Conservation (phyloP, 1,140 invertebrate species). For the Lithobius niger region DNA sequence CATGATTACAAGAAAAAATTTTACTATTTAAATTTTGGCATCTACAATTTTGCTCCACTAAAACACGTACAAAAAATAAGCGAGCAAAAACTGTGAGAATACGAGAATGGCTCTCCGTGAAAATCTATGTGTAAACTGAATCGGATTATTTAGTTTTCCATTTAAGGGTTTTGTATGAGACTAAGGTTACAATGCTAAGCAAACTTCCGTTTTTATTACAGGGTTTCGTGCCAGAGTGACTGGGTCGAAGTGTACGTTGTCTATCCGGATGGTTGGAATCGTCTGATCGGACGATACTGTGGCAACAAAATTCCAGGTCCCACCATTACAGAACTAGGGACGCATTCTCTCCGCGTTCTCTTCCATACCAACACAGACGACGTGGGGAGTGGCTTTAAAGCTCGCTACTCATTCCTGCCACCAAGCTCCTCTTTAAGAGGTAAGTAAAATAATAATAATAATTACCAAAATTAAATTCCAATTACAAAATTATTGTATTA, state of each 20-base stretch:
- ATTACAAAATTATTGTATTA: background rate
- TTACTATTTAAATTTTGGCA: too few species aligned
- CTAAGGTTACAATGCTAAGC: background rate
- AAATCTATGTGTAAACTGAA: constrained; percentile 41
- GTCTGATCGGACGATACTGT: constrained; percentile 73
- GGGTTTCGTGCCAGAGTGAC: constrained; percentile 60
- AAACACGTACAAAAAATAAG: too few species aligned
- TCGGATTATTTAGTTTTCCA: background rate
- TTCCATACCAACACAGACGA: constrained; percentile 66
- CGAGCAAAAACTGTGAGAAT: too few species aligned
- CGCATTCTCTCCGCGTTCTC: constrained; percentile 64
- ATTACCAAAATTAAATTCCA: background rate
- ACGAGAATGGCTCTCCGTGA: too few species aligned
- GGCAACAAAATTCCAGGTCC: constrained; percentile 71
- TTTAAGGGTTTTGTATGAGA: too few species aligned
- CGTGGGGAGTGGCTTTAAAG: constrained; percentile 81
- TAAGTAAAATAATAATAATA: constrained; percentile 22
- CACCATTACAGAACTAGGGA: constrained; percentile 71
- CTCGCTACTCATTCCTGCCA: constrained; percentile 70
- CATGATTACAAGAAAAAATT: too few species aligned
- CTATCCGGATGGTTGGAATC: constrained; percentile 60
- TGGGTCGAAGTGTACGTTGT: constrained; percentile 83
- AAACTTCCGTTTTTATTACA: constrained; percentile 8
- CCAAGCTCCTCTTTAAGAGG: constrained; percentile 73
- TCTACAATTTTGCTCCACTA: too few species aligned